Percentiles rank a stretch among this genome's conserved stretches.
Evolutionary conservation across 2,797 vertebrate species (phyloP).

Genomic region (Chloroceryle inda): DNA sequence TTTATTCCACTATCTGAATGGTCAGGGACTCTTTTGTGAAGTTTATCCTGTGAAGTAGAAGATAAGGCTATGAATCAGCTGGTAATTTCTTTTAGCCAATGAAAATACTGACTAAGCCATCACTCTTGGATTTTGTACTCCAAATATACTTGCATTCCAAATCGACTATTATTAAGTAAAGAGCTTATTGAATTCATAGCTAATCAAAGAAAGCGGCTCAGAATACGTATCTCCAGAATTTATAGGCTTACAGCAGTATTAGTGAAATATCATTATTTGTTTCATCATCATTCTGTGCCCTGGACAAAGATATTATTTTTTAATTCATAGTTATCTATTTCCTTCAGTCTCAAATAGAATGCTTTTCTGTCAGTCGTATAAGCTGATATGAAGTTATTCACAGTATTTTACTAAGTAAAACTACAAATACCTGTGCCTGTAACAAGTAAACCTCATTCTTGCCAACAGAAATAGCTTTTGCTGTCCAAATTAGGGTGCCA

Average conservation of each 20-base stretch:
- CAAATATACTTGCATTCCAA: constrained; percentile 21
- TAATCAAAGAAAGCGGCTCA: constrained; percentile 28
- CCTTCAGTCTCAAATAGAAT: neutral
- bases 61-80: constrained; percentile 7
- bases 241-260: neutral
- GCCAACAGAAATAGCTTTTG: neutral
- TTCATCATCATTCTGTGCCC: neutral
- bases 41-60: constrained; percentile 7
- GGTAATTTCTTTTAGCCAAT: constrained; percentile 15
- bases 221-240: neutral
- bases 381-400: neutral
- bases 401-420: neutral
- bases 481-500: neutral
- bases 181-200: constrained; percentile 20
- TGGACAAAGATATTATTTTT: neutral
- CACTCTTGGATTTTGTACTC: constrained; percentile 12
- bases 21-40: neutral
- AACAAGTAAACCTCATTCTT: neutral
- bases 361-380: neutral
- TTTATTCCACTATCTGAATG: neutral
- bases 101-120: constrained; percentile 27
- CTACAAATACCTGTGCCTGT: neutral
- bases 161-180: constrained; percentile 37
- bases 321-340: constrained; percentile 11
- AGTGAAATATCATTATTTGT: constrained; percentile 27